Base-by-base conservation (phyloP, 2,113 vertebrate species). In the Percopsis transmontana region DNA sequence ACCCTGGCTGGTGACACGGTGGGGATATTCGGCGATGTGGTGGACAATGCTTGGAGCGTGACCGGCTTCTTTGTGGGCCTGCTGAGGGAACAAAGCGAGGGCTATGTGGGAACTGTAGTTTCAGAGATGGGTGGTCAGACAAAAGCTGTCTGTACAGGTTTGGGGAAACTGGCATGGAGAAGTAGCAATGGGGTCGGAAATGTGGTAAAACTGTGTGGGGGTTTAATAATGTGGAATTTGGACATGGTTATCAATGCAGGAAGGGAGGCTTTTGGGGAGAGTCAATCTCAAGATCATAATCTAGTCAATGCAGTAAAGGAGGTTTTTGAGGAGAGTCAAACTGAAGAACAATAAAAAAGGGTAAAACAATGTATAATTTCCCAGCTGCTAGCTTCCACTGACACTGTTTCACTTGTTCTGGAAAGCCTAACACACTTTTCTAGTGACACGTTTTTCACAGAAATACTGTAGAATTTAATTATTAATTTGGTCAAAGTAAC, bases 81-180 rank as follows among this genome's bases (percentile, higher is more conserved):
- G 10, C 41, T 82, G 27, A 77, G 85, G 80, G 72, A 84, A 47
- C 77, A 83, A 41, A 77, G 86, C 16, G 75, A 69, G 73, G 84
- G 62, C 21, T 89, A 85, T 57, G 70, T 88, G 23, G 90, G 58
- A 33, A 56, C 81, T 0, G 72, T 93, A 38, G 16, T 78, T 20
- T 82, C 83, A 13, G 92, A 93, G 74, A 73, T 91, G 75, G 89
- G 90, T 5, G 74, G 76, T 64, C 91, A 93, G 74, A 59, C 64
- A 1, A 65, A 63, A 42, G 62, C 75, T 23, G 51, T 91, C 15
- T 90, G 92, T 13, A 67, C 67, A 10, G 91, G 91, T 5, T 21
- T 92, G 1, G 86, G 87, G 1, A 87, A 21, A 5, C 67, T 93
- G 33, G 68, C 5, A 1, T 86, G 83, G 82, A 86, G 75, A 63